phyloP scores from a whole-genome alignment of 1,140 invertebrate species.

The Trachelipus rathkii region DNA sequence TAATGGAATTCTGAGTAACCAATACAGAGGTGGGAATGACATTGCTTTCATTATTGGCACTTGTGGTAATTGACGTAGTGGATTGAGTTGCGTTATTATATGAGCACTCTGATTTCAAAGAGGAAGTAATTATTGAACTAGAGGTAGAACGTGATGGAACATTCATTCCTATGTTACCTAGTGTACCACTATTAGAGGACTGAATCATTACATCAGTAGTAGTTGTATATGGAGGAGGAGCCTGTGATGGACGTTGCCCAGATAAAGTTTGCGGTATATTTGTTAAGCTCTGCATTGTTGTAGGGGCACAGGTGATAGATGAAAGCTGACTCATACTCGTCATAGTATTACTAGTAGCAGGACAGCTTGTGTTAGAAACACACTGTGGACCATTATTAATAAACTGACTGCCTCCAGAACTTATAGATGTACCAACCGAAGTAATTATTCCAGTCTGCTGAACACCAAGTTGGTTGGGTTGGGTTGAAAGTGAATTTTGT shows the following conservation, averaged over 20 bases:
- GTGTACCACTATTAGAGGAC: conserved; percentile 30
- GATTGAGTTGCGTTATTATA: conserved; percentile 14
- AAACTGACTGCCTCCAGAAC: not conserved
- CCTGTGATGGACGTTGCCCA: conserved; percentile 9
- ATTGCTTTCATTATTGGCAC: conserved; percentile 34
- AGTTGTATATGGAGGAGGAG: conserved; percentile 26
- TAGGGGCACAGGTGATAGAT: not conserved
- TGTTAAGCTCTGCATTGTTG: not conserved
- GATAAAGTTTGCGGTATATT: not conserved
- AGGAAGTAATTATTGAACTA: conserved; percentile 29
- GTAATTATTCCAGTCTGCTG: conserved; percentile 10
- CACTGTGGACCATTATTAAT: not conserved
- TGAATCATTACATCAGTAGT: conserved; percentile 30
- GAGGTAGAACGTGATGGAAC: conserved; percentile 31
- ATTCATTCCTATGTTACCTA: conserved; percentile 30
- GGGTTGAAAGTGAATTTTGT: conserved; percentile 12
- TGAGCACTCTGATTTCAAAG: conserved; percentile 5
- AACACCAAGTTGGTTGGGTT: conserved; percentile 3
- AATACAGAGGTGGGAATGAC: conserved; percentile 30
- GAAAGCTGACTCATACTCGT: not conserved
- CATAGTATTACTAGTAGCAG: not conserved
- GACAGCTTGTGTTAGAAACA: not conserved
- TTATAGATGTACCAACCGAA: not conserved
- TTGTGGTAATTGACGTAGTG: conserved; percentile 30
- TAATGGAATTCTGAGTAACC: conserved; percentile 30